Evolutionary conservation across 2,113 vertebrate genomes (phyloP).

Genomic region (Collichthys lucidus): DNA sequence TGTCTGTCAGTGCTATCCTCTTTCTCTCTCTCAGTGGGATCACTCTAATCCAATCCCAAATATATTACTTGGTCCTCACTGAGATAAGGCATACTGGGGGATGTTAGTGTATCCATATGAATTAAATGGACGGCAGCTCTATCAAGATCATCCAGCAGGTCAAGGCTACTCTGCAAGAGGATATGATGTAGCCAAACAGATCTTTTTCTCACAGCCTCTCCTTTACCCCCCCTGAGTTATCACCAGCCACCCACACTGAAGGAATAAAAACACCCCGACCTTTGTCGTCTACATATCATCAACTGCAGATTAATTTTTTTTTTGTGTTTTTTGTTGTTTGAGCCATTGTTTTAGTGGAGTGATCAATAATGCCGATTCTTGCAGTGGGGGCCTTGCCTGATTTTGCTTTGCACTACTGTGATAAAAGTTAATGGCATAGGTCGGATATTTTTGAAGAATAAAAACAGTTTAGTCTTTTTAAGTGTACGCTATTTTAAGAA

Average conservation of each 20-base stretch:
- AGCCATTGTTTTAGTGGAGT: background rate
- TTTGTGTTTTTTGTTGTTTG: background rate
- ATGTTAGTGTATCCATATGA: conserved; percentile 71
- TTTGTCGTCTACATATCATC: conserved; percentile 3
- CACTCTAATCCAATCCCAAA: conserved; percentile 73
- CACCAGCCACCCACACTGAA: conserved; percentile 23
- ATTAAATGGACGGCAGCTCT: conserved; percentile 72
- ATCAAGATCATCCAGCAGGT: conserved; percentile 75
- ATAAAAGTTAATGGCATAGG: background rate
- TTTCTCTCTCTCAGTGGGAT: conserved; percentile 46
- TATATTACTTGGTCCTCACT: conserved; percentile 69
- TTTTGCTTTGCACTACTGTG: background rate
- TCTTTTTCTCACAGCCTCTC: conserved; percentile 15
- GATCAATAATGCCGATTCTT: background rate
- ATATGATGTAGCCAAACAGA: conserved; percentile 66
- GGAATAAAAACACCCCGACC: background rate
- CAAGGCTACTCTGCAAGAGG: conserved; percentile 61
- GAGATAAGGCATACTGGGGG: conserved; percentile 68
- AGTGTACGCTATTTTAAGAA: no score
- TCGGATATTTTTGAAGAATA: no score
- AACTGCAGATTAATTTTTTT: background rate
- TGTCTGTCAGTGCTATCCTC: conserved; percentile 34
- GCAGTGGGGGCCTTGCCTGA: background rate
- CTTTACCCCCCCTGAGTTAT: conserved; percentile 32
- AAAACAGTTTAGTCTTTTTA: no score